Base-by-base conservation (phyloP, 1,140 invertebrate species). In the Pectinophora gossypiella region DNA sequence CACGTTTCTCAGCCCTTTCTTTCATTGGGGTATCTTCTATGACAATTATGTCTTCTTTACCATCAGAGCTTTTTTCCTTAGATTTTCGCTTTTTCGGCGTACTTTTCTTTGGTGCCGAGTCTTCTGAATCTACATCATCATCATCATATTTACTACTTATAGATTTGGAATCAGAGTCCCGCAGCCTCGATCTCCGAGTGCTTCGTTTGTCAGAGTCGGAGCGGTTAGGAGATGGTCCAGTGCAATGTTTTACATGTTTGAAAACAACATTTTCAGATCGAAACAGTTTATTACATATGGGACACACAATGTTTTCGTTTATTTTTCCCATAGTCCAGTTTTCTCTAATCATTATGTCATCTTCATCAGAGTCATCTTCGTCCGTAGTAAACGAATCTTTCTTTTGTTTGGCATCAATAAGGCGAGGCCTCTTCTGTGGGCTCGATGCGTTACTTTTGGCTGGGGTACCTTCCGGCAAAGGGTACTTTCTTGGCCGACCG, bases 171-270 rank as follows among this genome's bases (percentile, higher is more conserved):
- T 78, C 76, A 15, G 59, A 76, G 20, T 82, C 78, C 13, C 78
- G 81, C 2, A 59, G 51, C 58, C 83, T 64, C 12, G 57, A 48
- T 48, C 72, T 67, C 20, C 65, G 56, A 15, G 70, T 61, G 48
- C 78, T 80, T 50, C 69, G 69, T 46, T 74, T 80, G 51, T 76
- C 72, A n/a, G 80, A 80, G 38, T 84, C 84, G 44, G 81, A 80
- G 56, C 77, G 66, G 54, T 68, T 85, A 3, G 78, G 77, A 3
- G 85, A 87, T 10, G 79, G 80, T 1, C 85, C 87, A 1, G 82
- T 80, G 51, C 87, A 89, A 70, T 89, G 87, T 58, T 89, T 88
- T 1, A 88, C 87, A 56, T 89, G 87, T 72, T 88, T 89, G 55
- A 87, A 85, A 19, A 89, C 76, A 22, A 89, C 86, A 66, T 88